phyloP scores from a whole-genome alignment of 2,113 vertebrate species.

The Colistium nudipinnis region DNA sequence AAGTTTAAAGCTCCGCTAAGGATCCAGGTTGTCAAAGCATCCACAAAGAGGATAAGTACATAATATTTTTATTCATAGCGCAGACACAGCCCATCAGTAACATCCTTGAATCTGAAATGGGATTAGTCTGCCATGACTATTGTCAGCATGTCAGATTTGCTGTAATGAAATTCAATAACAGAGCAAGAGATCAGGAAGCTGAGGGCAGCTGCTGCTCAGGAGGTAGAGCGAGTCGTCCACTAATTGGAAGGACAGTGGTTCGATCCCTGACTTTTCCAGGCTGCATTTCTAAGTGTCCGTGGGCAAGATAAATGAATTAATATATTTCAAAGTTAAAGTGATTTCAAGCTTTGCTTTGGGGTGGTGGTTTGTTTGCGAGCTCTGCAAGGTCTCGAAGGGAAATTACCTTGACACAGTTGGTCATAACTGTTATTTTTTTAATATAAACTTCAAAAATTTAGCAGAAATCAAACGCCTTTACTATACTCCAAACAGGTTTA shows the following conservation, averaged over 20 bases:
- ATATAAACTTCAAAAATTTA: background rate
- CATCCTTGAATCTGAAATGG: slow-evolving; percentile 33
- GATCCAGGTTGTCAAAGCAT: background rate
- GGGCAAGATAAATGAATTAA: background rate
- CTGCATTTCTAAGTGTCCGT: background rate
- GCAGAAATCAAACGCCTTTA: background rate
- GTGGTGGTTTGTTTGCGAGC: too few relatives aligned
- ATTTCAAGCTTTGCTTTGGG: too few relatives aligned
- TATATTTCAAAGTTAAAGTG: too few relatives aligned
- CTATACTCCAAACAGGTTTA: background rate
- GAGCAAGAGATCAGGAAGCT: slow-evolving; percentile 2
- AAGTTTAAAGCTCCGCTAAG: background rate
- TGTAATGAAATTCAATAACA: slow-evolving; percentile 32
- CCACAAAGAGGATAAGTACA: background rate
- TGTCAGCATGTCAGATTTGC: slow-evolving; percentile 42
- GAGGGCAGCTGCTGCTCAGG: background rate
- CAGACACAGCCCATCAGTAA: slow-evolving; percentile 25
- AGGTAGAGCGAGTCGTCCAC: background rate
- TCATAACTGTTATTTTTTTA: background rate
- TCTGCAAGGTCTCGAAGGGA: background rate
- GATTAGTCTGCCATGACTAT: slow-evolving; percentile 32
- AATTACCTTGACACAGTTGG: background rate
- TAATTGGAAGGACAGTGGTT: background rate
- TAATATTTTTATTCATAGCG: slow-evolving; percentile 17
- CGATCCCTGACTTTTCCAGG: background rate